These are phyloP conservation scores for Gerris buenoi DNA, from an alignment of 1,140 invertebrate genomes.

Conservation along the genomic window DNA sequence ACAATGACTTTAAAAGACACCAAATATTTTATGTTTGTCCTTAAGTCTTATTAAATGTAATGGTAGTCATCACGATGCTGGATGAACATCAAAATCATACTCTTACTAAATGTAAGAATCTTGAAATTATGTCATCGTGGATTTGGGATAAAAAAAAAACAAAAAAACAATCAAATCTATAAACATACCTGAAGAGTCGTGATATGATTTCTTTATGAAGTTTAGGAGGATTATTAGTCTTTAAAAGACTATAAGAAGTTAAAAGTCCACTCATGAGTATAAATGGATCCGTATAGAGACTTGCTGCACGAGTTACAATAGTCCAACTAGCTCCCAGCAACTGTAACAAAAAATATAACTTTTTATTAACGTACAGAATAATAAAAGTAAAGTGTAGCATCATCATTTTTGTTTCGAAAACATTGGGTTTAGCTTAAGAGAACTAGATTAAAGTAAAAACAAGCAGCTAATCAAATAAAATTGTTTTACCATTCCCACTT, in stretches of 20 bases:
- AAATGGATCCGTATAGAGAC: conserved; percentile 60
- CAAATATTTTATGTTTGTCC: no score
- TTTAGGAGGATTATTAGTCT: conserved; percentile 18
- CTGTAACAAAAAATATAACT: neutral
- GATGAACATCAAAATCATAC: no score
- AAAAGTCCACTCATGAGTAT: conserved; percentile 57
- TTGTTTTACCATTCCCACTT: no score
- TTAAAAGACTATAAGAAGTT: conserved; percentile 43
- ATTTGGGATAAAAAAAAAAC: neutral
- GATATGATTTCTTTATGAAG: conserved; percentile 20
- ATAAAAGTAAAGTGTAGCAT: no score
- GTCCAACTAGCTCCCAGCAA: conserved; percentile 48
- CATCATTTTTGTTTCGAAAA: no score
- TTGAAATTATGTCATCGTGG: no score
- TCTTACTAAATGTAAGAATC: no score
- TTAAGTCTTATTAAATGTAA: no score
- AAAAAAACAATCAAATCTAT: conserved; percentile 3
- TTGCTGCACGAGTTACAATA: conserved; percentile 51
- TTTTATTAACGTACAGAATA: no score
- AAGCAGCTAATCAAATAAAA: no score
- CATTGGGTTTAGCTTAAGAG: neutral
- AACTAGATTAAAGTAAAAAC: conserved; percentile 1
- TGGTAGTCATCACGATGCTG: no score
- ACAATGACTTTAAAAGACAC: no score
- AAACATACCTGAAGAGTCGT: conserved; percentile 21